phyloP scores from a whole-genome alignment of 2,797 vertebrate genomes.

The Loriculus beryllinus region DNA sequence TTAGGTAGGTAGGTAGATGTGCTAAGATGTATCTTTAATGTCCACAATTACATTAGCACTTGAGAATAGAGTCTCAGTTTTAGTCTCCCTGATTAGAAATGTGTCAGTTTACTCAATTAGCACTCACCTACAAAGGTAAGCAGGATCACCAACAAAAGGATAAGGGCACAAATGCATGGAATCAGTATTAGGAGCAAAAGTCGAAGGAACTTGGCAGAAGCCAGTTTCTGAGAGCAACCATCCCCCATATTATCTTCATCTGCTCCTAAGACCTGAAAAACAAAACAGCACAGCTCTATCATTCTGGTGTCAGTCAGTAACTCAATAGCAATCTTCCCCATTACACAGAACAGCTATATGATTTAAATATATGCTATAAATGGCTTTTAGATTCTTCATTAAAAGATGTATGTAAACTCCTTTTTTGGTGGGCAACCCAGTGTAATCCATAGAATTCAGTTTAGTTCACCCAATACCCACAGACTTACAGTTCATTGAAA shows the following conservation, averaged over 20 bases:
- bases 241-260: conserved; percentile 77
- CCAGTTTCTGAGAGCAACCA: conserved; percentile 79
- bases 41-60: neutral
- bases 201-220: conserved; percentile 75
- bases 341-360: neutral
- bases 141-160: conserved; percentile 77
- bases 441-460: neutral
- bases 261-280: conserved; percentile 73
- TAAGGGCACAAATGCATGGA: conserved; percentile 79
- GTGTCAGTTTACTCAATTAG: neutral
- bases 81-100: neutral
- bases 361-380: neutral
- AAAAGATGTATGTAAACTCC: neutral
- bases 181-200: conserved; percentile 80
- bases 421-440: neutral
- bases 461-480: neutral
- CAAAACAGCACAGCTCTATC: neutral
- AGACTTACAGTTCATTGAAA: neutral
- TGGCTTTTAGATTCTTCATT: neutral
- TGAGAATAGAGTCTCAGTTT: neutral
- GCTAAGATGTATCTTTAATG: neutral
- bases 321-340: neutral
- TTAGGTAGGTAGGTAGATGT: neutral
- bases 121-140: conserved; percentile 80
- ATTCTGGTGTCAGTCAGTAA: neutral